Percentiles rank a stretch among this genome's conserved stretches.
These are phyloP conservation scores for Panagrolaimus sp. DNA, from an alignment of 1,140 invertebrate genomes.

Conservation along the genomic window DNA sequence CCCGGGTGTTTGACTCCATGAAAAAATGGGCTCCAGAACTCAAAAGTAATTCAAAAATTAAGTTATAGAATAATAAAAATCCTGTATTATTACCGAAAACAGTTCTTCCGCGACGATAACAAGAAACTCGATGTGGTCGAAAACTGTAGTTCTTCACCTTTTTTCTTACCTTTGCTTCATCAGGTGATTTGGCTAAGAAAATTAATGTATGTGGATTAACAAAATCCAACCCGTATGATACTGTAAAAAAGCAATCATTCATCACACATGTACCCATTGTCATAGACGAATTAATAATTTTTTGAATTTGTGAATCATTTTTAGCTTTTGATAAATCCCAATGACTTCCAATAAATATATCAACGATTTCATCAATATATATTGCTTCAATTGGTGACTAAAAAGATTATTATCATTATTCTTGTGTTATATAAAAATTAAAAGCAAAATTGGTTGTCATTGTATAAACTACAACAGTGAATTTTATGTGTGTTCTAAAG, in stretches of 20 bases:
- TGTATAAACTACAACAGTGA: too few relatives aligned
- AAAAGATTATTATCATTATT: too few relatives aligned
- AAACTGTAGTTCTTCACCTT: neutral
- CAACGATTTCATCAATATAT: slow-evolving; percentile 38
- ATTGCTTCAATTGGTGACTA: slow-evolving; percentile 22
- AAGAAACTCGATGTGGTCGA: too few relatives aligned
- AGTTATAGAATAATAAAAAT: too few relatives aligned
- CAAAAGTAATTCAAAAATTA: too few relatives aligned
- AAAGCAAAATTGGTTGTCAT: too few relatives aligned
- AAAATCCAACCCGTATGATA: slow-evolving; percentile 34
- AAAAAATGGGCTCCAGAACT: too few relatives aligned
- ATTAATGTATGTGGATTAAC: slow-evolving; percentile 38
- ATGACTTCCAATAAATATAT: slow-evolving; percentile 35
- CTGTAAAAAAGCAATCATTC: slow-evolving; percentile 28
- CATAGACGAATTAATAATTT: slow-evolving; percentile 21
- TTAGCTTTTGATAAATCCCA: slow-evolving; percentile 21
- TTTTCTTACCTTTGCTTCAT: slow-evolving; percentile 26
- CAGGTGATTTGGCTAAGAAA: slow-evolving; percentile 31
- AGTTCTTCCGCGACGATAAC: too few relatives aligned
- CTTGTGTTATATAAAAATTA: too few relatives aligned
- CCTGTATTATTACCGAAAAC: too few relatives aligned
- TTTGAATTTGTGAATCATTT: slow-evolving; percentile 23
- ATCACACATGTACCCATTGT: slow-evolving; percentile 17
- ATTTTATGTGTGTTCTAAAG: too few relatives aligned
- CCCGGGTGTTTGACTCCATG: too few relatives aligned